Percentiles rank a stretch among this genome's conserved stretches.
Evolutionary conservation across 1,140 invertebrate species (phyloP).

Genomic region (Anadara kagoshimensis): DNA sequence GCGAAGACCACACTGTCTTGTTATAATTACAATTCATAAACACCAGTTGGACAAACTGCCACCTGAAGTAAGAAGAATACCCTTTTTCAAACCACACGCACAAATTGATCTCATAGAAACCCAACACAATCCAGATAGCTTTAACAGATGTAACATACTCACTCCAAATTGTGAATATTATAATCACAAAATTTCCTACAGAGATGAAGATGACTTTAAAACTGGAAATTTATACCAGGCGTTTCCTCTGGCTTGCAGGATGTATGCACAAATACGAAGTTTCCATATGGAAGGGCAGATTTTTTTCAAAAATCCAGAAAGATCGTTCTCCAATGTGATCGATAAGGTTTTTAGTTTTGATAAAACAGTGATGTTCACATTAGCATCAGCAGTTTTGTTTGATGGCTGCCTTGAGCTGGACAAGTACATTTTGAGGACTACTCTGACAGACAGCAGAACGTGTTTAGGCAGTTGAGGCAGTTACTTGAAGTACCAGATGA

Average conservation of each 20-base stretch:
- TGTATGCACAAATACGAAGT: slow-evolving; percentile 28
- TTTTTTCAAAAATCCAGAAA: slow-evolving; percentile 31
- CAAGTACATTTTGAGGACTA: slow-evolving; percentile 38
- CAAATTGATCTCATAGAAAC: slow-evolving; percentile 18
- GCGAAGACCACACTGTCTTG: slow-evolving; percentile 24
- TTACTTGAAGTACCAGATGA: slow-evolving; percentile 18
- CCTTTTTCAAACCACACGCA: slow-evolving; percentile 13
- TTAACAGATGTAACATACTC: background rate
- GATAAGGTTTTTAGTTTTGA: slow-evolving; percentile 36
- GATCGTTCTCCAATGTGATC: slow-evolving; percentile 30
- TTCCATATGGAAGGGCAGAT: slow-evolving; percentile 38
- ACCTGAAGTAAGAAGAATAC: slow-evolving; percentile 11
- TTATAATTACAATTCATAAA: slow-evolving; percentile 30
- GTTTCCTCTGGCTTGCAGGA: slow-evolving; percentile 12
- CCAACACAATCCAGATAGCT: slow-evolving; percentile 6
- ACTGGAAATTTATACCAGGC: slow-evolving; percentile 11
- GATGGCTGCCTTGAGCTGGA: slow-evolving; percentile 40
- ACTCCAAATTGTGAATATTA: slow-evolving; percentile 21
- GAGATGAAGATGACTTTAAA: slow-evolving; percentile 12
- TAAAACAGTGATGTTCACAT: slow-evolving; percentile 28
- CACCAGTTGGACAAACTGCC: slow-evolving; percentile 31
- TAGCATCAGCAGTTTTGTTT: slow-evolving; percentile 32
- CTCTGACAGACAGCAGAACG: slow-evolving; percentile 33
- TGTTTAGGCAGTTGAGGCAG: slow-evolving; percentile 23
- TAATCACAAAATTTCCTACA: background rate